Conservation (phyloP, 2,797 vertebrate species). For the Astyanax mexicanus region DNA sequence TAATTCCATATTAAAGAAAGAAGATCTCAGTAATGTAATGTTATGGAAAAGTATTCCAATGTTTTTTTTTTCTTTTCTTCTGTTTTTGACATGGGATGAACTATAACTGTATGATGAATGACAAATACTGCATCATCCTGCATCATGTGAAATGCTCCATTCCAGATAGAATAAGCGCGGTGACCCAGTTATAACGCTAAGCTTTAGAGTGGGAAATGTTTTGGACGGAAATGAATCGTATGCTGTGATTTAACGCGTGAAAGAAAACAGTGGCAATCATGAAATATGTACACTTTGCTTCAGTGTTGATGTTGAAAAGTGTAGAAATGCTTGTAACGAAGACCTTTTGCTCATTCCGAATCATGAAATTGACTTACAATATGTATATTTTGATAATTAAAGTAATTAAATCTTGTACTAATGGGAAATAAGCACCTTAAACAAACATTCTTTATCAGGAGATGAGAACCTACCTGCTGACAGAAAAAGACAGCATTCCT, state of each 20-base stretch:
- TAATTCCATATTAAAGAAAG: slow-evolving; percentile 9
- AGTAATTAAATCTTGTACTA: slow-evolving; percentile 16
- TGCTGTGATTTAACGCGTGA: slow-evolving; percentile 12
- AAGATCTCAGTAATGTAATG: not conserved
- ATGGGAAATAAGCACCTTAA: slow-evolving; percentile 27
- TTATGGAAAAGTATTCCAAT: not conserved
- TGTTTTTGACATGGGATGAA: not conserved
- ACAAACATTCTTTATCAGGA: slow-evolving; percentile 16
- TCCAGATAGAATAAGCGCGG: not conserved
- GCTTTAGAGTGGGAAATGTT: not conserved
- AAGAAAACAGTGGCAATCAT: slow-evolving; percentile 37
- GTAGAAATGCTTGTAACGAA: not conserved
- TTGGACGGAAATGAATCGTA: not conserved
- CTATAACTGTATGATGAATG: not conserved
- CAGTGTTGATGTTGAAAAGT: not conserved
- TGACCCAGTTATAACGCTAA: not conserved
- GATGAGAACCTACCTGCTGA: slow-evolving; percentile 32
- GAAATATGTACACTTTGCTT: slow-evolving; percentile 1
- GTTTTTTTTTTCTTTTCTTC: not conserved
- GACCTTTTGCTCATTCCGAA: slow-evolving; percentile 15
- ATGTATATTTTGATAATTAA: slow-evolving; percentile 47
- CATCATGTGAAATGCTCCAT: too few species aligned
- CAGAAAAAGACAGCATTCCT: not conserved
- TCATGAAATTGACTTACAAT: not conserved
- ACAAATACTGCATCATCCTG: not conserved